phyloP scores from a whole-genome alignment of 2,797 vertebrate genomes.

The Siniperca scherzeri region DNA sequence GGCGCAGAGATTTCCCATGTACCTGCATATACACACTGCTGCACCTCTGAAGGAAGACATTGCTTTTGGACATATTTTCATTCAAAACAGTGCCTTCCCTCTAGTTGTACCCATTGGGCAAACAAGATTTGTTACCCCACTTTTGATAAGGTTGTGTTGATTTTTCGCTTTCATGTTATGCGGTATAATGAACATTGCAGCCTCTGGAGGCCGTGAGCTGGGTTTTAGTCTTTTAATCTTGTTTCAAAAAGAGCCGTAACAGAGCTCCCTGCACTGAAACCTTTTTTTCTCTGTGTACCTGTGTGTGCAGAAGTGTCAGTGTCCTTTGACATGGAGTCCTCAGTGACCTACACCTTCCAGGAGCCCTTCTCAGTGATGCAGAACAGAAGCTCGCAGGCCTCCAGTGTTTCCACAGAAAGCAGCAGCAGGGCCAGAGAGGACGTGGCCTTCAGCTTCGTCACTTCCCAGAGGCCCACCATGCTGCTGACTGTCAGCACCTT shows the following conservation, averaged over 20 bases:
- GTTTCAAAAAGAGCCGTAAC: neutral
- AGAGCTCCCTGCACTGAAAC: neutral
- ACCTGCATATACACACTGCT: neutral
- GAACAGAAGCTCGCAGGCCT: conserved; percentile 89
- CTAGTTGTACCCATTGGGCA: neutral
- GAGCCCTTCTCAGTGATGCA: conserved; percentile 96
- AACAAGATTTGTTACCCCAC: neutral
- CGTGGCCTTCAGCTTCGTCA: conserved; percentile 93
- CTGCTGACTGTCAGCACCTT: conserved; percentile 92
- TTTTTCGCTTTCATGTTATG: conserved; percentile 11
- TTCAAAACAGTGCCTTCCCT: neutral
- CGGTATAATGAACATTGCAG: conserved; percentile 14
- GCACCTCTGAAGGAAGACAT: neutral
- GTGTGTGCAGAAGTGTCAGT: conserved; percentile 92
- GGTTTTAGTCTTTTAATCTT: conserved; percentile 23
- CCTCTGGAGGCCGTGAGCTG: neutral
- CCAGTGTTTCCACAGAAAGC: conserved; percentile 88
- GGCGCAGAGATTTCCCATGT: neutral
- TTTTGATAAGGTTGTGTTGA: conserved; percentile 11
- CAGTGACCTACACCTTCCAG: conserved; percentile 94
- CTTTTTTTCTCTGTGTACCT: neutral
- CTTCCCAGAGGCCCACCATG: conserved; percentile 91
- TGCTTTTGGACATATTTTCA: conserved; percentile 3
- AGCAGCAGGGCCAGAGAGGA: conserved; percentile 89
- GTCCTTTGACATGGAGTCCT: conserved; percentile 92